Base-by-base conservation (phyloP, 2,113 vertebrate genomes). In the Ginglymostoma cirratum region DNA sequence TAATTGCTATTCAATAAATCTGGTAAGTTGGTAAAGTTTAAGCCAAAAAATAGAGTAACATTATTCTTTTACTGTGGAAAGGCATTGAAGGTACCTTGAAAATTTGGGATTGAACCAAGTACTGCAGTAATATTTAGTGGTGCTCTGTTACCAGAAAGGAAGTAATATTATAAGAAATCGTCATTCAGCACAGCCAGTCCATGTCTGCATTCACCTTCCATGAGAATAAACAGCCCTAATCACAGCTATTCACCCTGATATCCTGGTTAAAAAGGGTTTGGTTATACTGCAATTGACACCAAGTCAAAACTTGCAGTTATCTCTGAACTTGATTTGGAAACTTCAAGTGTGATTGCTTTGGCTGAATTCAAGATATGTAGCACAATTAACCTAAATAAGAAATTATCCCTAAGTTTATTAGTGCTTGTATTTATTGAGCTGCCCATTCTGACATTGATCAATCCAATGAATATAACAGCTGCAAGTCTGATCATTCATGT, bases 1-100 rank as follows among this genome's bases (percentile, higher is more conserved):
- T 42, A 66, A 14, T 93, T 66, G 38, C 7, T 93, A 65, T 92
- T 92, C 48, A 93, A 93, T 93, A 93, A 93, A 93, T 93, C 55
- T 21, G 21, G 5, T 38, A 38, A 66, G n/a, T n/a, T 66, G 89
- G 23, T 65, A 92, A 92, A 61, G 27, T 90, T 90, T 66, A 93
- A 93, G 21, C 38, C 12, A 93, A 67, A 66, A 17, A 38, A 67
- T 66, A 3, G 34, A 38, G 48, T 4, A 90, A 65, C 66, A 42
- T 66, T 67, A 66, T 66, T 66, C n/a, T 93, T 1, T 10, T 8
- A 19, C 65, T n/a, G 38, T 67, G 21, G 14, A n/a, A 67, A 66
- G 4, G 30, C 17, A 65, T 42, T 38, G 34, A 80, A 80, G 15
- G 6, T 42, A 66, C 5, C 19, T 23, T 67, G 87, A 61, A 6